Base-by-base conservation (phyloP, 1,140 invertebrate species). In the Plutomurus gul region DNA sequence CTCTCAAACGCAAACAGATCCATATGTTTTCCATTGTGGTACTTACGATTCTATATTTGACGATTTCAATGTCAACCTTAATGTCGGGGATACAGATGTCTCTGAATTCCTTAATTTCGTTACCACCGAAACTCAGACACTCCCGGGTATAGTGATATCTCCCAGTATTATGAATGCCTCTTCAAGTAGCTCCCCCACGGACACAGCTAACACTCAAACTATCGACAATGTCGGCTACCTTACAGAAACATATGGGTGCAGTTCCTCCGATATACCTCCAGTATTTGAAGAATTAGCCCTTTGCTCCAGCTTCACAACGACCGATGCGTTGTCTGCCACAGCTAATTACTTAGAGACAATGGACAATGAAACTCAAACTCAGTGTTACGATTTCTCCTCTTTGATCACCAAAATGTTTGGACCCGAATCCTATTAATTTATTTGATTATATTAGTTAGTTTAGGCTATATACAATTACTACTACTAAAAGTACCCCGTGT, bases 331-430 rank as follows among this genome's bases (percentile, higher is more conserved):
- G 2, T 20, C 43, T 51, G 10, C 47, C 20, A 49, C 16, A n/a
- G 7, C 13, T 16, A 51, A 13, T 8, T 80, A 80, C 47, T 70
- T 80, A 10, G 79, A 80, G 40, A 80, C 79, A 18, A 73, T 80
- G 74, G 79, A 80, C 40, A 77, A 74, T 43, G 79, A 80, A 72
- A 80, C 79, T 22, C 79, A 80, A 25, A 80, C 79, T 39, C 78
- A 65, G 22, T 43, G 33, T 27, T 60, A 75, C 36, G 78, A 79
- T 13, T 46, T 18, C 18, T 49, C 72, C 7, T 30, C 10, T 33
- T 30, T 60, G 27, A 30, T 60, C 5, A 13, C 10, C 11, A 60
- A 33, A 0, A 60, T 60, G 51, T 60, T 60, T 16, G 51, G 51
- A 1, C 30, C 27, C n/a, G 30, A 65, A 4, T 65, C 16, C 13